phyloP scores from a whole-genome alignment of 2,113 vertebrate genomes.

The Ameiurus melas region DNA sequence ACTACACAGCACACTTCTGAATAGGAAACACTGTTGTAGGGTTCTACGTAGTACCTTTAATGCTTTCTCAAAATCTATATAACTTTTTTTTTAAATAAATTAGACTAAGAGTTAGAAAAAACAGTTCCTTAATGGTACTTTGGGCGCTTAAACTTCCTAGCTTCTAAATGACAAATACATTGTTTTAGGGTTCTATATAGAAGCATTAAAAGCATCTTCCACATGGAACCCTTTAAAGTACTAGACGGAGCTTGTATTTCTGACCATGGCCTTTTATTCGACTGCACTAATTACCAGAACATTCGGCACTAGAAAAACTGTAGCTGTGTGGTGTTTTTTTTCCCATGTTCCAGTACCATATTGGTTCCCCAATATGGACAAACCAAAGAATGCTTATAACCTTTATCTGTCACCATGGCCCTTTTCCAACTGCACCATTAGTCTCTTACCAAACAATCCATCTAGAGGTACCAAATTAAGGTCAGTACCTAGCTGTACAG shows the following conservation, averaged over 20 bases:
- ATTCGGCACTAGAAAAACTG: not conserved
- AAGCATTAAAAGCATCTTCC: not conserved
- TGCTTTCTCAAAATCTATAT: no score
- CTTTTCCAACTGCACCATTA: not conserved
- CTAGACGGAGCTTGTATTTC: not conserved
- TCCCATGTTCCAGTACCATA: not conserved
- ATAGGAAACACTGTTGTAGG: no score
- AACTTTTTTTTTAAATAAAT: no score
- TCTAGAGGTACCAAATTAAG: not conserved
- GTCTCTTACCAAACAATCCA: not conserved
- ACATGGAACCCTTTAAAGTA: not conserved
- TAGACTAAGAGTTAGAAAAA: not conserved
- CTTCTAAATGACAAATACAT: not conserved
- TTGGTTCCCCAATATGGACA: not conserved
- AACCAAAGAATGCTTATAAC: no score
- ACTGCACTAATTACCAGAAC: not conserved
- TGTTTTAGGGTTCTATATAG: not conserved
- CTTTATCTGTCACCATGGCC: no score
- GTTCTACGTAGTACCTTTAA: no score
- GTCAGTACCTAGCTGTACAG: not conserved
- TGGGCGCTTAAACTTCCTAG: not conserved
- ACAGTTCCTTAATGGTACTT: not conserved
- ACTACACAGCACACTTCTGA: not conserved
- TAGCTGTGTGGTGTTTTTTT: not conserved
- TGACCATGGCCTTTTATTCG: not conserved